Evolutionary conservation across 2,797 vertebrate genomes (phyloP), one percentile per base, ranked within the genome.

Genomic region (Prunella strophiata): DNA sequence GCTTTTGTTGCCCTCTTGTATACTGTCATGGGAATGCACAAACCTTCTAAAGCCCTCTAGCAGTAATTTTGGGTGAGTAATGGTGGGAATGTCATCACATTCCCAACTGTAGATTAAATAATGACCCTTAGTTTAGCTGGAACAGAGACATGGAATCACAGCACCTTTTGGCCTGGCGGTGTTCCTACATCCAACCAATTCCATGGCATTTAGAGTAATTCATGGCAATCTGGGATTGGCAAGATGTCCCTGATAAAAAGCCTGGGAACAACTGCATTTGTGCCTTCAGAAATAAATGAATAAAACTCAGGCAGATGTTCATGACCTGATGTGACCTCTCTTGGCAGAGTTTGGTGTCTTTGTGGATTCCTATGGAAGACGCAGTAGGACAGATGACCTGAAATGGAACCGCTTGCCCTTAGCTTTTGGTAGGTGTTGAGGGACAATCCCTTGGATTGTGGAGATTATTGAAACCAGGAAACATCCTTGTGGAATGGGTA

Each of bases 371-470:
- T 99, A 99, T 0, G 99, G 99, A 78, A 98, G 99, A 95, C 98
- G 99, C 85, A 99, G 98, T 96, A 98, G 99, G 96, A 99, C 97
- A 11, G 99, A 99, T 0, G 99, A 99, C 96, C 98, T 99, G 97
- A 99, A 99, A 93, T 99, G 99, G 99, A 99, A 99, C 75, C 99
- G 99, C 45, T 96, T 99, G 94, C 99, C 99, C 88, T 98, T 99
- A 73, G 99, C 99, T 40, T 99, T 99, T 43, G 99, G 99, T 99
- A 93, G 82, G 98, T 98, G 78, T 13, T 52, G 70, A n/a, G 26
- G 8, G 18, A 71, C 13, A 7, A 16, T n/a, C 11, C 11, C 43
- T 45, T 36, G 47, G 20, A 6, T 61, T n/a, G 10, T 27, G 68
- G 78, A 15, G 67, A 38, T 67, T 5, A 16, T 0, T 59, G 70